Base-by-base conservation (phyloP, 2,113 vertebrate species). In the Nannobrachium achirus region DNA sequence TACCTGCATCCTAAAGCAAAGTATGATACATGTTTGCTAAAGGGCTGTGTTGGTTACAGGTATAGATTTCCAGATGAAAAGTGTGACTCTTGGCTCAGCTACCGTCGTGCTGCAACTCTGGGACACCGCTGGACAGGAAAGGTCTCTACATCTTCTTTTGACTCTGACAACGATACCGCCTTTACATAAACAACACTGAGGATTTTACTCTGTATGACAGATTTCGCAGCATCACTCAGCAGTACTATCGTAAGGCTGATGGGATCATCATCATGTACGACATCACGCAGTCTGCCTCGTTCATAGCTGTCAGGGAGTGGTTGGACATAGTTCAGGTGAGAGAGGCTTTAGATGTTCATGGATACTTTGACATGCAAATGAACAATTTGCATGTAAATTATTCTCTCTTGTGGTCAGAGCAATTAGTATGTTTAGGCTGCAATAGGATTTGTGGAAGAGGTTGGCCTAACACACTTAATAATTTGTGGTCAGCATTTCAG, bases 71-170 rank as follows among this genome's bases (percentile, higher is more conserved):
- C 93, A 94, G 83, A 91, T 95, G 88, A 94, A 86, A 86, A 93
- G 73, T 71, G 42, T 95, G 45, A 80, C 86, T 70, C 74, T 96
- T 66, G 90, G 86, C 74, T 90, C 93, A 61, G 91, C 71, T 18
- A 86, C 79, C 13, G 78, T 95, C 72, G 91, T 82, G 42, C 80
- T 96, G 48, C 93, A 96, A 79, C 89, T 95, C 8, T 95, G 94
- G 94, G 94, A 95, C 76, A 95, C 94, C 40, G 94, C 93, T 50
- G 94, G 94, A 63, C 94, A 96, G 63, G 94, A 95, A 83, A 94
- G 94, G 94, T 96, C 25, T 33, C 25, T 33, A 33, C 25, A 33
- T 33, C 6, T 3, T 5, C 25, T 33, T 33, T 33, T 33, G 25
- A 33, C 25, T 5, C 6, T 2, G 1, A 33, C 25, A 33, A 33